Percentiles rank a stretch among this genome's conserved stretches.
These are phyloP conservation scores for Ovis canadensis DNA, from an alignment of 2,113 vertebrate species.

Conservation along the genomic window DNA sequence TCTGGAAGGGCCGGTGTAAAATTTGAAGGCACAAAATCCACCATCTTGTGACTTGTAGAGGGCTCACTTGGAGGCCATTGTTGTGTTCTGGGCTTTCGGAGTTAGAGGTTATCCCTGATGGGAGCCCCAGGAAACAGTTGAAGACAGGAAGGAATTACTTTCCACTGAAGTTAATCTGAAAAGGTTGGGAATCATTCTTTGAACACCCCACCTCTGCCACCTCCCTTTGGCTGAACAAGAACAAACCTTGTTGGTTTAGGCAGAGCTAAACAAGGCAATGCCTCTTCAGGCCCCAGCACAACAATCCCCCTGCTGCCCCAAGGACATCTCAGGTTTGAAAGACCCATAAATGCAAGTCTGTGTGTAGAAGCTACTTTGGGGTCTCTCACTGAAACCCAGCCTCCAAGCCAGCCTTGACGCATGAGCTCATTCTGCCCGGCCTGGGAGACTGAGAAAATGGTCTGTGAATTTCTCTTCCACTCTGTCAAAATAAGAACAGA, in stretches of 20 bases:
- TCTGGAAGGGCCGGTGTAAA: background rate
- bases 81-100: background rate
- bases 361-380: background rate
- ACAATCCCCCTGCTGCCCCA: background rate
- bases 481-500: conserved; percentile 63
- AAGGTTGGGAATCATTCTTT: background rate
- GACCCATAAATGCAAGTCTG: background rate
- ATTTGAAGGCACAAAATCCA: background rate
- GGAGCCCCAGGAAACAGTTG: background rate
- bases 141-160: background rate
- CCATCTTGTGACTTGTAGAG: background rate
- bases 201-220: background rate
- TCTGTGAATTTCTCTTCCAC: conserved; percentile 54
- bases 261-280: background rate
- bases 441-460: conserved; percentile 56
- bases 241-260: background rate
- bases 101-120: background rate
- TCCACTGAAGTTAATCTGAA: background rate
- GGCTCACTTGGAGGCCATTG: background rate
- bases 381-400: conserved; percentile 24
- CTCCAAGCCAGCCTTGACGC: background rate
- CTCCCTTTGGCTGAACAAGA: background rate
- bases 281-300: background rate
- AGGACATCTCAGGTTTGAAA: background rate
- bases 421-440: conserved; percentile 51